phyloP scores from a whole-genome alignment of 2,113 vertebrate genomes.

The Spermophilus dauricus region DNA sequence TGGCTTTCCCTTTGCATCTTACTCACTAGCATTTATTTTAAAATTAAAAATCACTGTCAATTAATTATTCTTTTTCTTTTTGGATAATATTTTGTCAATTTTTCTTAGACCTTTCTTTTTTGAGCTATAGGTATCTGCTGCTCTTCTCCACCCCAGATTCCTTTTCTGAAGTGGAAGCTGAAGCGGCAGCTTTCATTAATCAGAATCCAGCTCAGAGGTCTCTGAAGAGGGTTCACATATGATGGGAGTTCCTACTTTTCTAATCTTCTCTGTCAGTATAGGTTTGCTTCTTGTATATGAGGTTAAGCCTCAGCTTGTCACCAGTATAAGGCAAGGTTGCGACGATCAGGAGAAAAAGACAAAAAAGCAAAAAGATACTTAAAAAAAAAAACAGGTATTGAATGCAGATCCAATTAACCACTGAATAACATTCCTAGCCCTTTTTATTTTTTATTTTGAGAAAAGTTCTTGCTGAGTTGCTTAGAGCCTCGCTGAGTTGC shows the following conservation, averaged over 20 bases:
- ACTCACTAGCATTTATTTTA: slow-evolving; percentile 87
- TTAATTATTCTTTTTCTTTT: slow-evolving; percentile 89
- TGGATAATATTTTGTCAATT: slow-evolving; percentile 86
- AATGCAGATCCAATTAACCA: no score
- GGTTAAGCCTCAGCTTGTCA: slow-evolving; percentile 87
- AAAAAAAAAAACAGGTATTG: no score
- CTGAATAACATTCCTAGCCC: no score
- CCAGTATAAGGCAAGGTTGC: slow-evolving; percentile 48
- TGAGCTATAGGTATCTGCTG: background rate
- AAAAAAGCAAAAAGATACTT: no score
- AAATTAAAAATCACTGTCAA: slow-evolving; percentile 82
- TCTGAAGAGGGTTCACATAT: slow-evolving; percentile 94
- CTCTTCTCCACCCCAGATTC: slow-evolving; percentile 39
- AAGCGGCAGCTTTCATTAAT: slow-evolving; percentile 88
- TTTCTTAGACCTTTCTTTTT: slow-evolving; percentile 72
- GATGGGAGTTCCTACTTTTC: slow-evolving; percentile 93
- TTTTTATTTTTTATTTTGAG: no score
- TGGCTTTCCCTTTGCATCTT: slow-evolving; percentile 92
- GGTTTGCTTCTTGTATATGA: slow-evolving; percentile 90
- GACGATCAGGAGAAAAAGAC: no score
- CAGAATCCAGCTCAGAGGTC: slow-evolving; percentile 89
- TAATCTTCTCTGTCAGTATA: slow-evolving; percentile 91
- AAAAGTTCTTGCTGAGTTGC: no score
- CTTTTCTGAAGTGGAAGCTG: slow-evolving; percentile 90
- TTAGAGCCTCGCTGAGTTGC: no score